Conservation (phyloP, 1,140 invertebrate species). For the Achatina immaculata region DNA sequence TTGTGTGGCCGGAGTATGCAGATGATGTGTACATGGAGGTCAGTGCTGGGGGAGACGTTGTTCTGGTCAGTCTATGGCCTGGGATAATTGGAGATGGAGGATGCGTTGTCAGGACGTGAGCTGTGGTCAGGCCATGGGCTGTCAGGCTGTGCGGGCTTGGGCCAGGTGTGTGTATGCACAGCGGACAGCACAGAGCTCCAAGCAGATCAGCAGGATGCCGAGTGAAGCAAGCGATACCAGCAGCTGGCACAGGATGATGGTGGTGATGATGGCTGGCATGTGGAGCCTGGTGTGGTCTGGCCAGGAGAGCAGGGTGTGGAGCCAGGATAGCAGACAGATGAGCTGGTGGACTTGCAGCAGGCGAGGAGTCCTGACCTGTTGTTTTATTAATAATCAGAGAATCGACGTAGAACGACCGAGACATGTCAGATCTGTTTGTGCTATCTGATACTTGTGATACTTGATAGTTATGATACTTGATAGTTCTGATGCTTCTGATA, state of each 20-base stretch:
- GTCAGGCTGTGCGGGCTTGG: background rate
- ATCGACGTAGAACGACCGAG: conserved; percentile 49
- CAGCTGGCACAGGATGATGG: conserved; percentile 3
- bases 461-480: too few relatives aligned
- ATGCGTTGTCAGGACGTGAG: conserved; percentile 19
- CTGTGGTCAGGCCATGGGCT: conserved; percentile 13
- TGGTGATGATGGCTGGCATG: conserved; percentile 6
- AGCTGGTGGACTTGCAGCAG: background rate
- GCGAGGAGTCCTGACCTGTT: conserved; percentile 18
- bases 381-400: conserved; percentile 52
- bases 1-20: background rate
- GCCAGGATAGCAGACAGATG: background rate
- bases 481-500: too few relatives aligned
- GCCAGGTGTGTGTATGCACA: conserved; percentile 42
- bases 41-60: background rate
- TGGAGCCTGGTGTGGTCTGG: conserved; percentile 6
- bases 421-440: conserved; percentile 31
- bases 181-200: conserved; percentile 43
- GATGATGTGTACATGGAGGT: background rate
- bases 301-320: conserved; percentile 13
- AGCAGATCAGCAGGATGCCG: conserved; percentile 42
- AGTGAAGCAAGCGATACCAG: conserved; percentile 37
- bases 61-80: background rate
- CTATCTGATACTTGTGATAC: too few relatives aligned
- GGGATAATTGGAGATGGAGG: background rate